Percentiles rank a stretch among this genome's conserved stretches.
phyloP scores from a whole-genome alignment of 2,888 invertebrate genomes.

The Polydrusus cervinus region DNA sequence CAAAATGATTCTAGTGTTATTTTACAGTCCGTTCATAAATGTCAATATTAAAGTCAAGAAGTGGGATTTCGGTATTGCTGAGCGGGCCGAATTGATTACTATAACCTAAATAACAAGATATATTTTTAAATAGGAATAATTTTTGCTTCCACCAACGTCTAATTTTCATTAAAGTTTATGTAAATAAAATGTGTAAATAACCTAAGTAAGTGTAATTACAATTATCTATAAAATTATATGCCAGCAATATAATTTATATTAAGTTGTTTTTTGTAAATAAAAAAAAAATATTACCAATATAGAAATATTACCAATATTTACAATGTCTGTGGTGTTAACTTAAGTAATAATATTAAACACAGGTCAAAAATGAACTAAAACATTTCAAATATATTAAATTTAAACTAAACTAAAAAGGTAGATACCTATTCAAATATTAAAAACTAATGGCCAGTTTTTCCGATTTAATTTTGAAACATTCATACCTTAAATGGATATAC shows the following conservation, averaged over 20 bases:
- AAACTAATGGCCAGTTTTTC: too few relatives aligned
- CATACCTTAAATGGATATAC: too few relatives aligned
- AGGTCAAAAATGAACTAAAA: conserved; percentile 28
- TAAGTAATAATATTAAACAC: conserved; percentile 26
- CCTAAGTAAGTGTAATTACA: conserved; percentile 41
- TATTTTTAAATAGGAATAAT: too few relatives aligned
- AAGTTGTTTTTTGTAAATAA: conserved; percentile 51
- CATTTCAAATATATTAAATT: neutral
- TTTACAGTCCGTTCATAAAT: too few relatives aligned
- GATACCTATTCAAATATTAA: too few relatives aligned
- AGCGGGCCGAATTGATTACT: too few relatives aligned
- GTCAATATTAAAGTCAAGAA: too few relatives aligned
- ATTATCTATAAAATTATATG: conserved; percentile 27
- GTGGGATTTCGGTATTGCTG: too few relatives aligned
- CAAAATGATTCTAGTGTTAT: too few relatives aligned
- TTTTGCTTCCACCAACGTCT: neutral
- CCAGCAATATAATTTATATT: conserved; percentile 22
- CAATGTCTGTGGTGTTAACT: conserved; percentile 52
- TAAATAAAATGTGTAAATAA: conserved; percentile 50
- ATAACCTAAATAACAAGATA: too few relatives aligned
- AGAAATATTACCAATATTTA: conserved; percentile 50
- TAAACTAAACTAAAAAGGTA: too few relatives aligned
- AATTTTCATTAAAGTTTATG: conserved; percentile 40
- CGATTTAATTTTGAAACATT: too few relatives aligned
- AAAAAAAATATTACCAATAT: conserved; percentile 33